Base-by-base conservation (phyloP, 2,113 vertebrate species). In the Mystacornis crossleyi region DNA sequence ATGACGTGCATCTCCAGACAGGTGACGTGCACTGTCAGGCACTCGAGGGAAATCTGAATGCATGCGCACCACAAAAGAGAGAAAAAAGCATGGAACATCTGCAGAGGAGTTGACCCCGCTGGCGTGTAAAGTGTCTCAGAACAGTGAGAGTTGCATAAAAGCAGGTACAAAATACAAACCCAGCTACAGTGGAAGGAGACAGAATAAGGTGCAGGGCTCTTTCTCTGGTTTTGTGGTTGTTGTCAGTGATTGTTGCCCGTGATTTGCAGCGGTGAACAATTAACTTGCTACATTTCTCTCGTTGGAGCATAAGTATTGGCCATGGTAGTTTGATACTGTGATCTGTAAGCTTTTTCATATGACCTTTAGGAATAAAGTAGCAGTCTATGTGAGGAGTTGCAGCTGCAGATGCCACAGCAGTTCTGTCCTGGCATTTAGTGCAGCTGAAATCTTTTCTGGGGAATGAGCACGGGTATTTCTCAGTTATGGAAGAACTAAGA, bases 11-110 rank as follows among this genome's bases (percentile, higher is more conserved):
- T 54, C 55, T 80, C 43, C 19, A 6, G 60, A 48, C 28, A 65
- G 70, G 31, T 69, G 60, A 36, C 0, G 0, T 31, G 31, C 4
- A 0, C 55, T 51, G 43, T 11, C 8, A 2, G 71, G 34, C 16
- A 13, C 72, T 81, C 3, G 0, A 8, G 58, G 54, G 86, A 75
- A 72, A 74, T 38, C 19, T n/a, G 29, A 57, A 61, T 28, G 7
- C 9, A 5, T 13, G 13, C 58, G 50, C 23, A 34, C 64, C 45
- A 19, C 47, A 40, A 7, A 0, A 2, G 40, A 71, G 33, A 53
- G 67, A 42, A 84, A 36, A 57, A 70, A 45, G 34, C 0, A 0
- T n/a, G 28, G 24, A 58, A 36, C 33, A 55, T 34, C 50, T 24
- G 29, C 40, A 29, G 4, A 31, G 31, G 14, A 45, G 5, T 19